phyloP scores from a whole-genome alignment of 2,888 invertebrate genomes.

The Tethea ocularis region DNA sequence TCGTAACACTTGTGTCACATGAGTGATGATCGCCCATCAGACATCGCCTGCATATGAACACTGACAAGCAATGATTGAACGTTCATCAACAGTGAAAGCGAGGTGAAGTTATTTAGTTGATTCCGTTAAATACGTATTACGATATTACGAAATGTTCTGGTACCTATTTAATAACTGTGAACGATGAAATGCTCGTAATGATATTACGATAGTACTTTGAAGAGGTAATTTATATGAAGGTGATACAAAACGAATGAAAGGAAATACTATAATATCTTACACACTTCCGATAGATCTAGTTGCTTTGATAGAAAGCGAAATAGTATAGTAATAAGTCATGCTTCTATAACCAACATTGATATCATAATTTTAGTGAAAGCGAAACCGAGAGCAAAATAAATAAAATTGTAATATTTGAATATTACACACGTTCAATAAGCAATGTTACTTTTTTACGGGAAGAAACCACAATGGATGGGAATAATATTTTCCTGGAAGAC shows the following conservation, averaged over 20 bases:
- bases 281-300: conserved; percentile 12
- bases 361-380: conserved; percentile 27
- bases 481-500: conserved; percentile 58
- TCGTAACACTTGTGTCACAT: conserved; percentile 10
- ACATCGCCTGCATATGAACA: conserved; percentile 24
- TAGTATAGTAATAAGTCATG: no score
- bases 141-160: conserved; percentile 5
- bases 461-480: conserved; percentile 40
- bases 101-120: conserved; percentile 35
- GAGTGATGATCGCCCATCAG: conserved; percentile 16
- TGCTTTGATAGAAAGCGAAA: conserved; percentile 23
- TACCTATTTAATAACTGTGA: not conserved
- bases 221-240: not conserved
- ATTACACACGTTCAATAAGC: conserved; percentile 6
- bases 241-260: not conserved
- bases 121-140: conserved; percentile 28
- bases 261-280: not conserved
- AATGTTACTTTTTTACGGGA: conserved; percentile 18
- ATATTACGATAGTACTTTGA: not conserved
- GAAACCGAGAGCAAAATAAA: conserved; percentile 18
- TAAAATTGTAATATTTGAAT: conserved; percentile 11
- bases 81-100: conserved; percentile 40
- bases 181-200: not conserved
- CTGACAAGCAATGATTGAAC: conserved; percentile 34
- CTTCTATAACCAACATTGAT: conserved; percentile 20